phyloP scores from a whole-genome alignment of 2,888 invertebrate species.

The Thyatira batis region DNA sequence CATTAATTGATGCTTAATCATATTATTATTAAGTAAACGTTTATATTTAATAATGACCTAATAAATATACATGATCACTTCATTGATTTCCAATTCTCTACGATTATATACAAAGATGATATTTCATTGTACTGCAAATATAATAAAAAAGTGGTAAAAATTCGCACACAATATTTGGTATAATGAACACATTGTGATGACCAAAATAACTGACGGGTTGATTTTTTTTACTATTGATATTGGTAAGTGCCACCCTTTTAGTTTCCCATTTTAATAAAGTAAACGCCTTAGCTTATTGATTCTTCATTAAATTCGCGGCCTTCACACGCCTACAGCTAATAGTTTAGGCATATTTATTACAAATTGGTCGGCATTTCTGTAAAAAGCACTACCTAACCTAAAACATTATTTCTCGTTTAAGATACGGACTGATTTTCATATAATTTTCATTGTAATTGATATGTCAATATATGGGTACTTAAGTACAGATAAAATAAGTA shows the following conservation, averaged over 20 bases:
- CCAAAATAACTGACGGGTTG: constrained; percentile 25
- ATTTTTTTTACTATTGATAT: constrained; percentile 15
- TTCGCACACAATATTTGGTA: constrained; percentile 72
- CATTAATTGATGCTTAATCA: constrained; percentile 29
- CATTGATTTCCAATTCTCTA: constrained; percentile 33
- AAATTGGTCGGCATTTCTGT: constrained; percentile 22
- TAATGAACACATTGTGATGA: constrained; percentile 78
- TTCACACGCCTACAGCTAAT: not conserved
- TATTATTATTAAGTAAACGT: constrained; percentile 22
- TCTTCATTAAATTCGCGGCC: not conserved
- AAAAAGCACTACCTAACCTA: not conserved
- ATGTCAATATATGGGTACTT: not conserved
- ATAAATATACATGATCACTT: constrained; percentile 39
- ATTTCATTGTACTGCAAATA: constrained; percentile 44
- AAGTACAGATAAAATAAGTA: not conserved
- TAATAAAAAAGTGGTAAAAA: constrained; percentile 44
- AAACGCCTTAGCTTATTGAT: not conserved
- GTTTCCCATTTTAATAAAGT: not conserved
- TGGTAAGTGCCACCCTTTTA: not conserved
- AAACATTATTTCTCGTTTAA: not conserved
- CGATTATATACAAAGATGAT: constrained; percentile 51
- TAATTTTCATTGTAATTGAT: not conserved
- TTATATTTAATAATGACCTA: constrained; percentile 31
- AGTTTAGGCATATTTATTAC: constrained; percentile 15
- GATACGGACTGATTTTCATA: not conserved